Evolutionary conservation across 2,888 invertebrate genomes (phyloP).

Genomic region (Apotomis betuletana): DNA sequence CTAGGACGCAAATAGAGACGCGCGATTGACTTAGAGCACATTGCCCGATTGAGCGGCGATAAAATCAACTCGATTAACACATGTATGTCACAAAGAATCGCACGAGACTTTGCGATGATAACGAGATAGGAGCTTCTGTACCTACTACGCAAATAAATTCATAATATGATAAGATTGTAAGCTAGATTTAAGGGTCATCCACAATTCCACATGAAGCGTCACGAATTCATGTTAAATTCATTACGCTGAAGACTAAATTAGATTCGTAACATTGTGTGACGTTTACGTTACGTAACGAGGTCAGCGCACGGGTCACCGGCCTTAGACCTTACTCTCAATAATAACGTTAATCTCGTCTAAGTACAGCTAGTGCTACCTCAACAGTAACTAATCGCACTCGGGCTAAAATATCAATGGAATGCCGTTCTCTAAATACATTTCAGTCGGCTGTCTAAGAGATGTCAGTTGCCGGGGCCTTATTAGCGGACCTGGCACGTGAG

Average conservation of each 20-base stretch:
- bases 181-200: conserved; percentile 21
- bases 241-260: conserved; percentile 27
- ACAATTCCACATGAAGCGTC: conserved; percentile 19
- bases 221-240: conserved; percentile 30
- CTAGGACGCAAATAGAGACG: conserved; percentile 73
- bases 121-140: conserved; percentile 19
- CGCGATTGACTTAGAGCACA: conserved; percentile 74
- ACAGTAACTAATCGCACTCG: conserved; percentile 4
- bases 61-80: conserved; percentile 40
- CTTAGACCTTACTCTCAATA: conserved; percentile 31
- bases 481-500: conserved; percentile 37
- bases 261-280: conserved; percentile 28
- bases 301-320: conserved; percentile 36
- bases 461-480: conserved; percentile 36
- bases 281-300: conserved; percentile 35
- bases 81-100: conserved; percentile 30
- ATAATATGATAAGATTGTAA: conserved; percentile 1
- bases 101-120: conserved; percentile 27
- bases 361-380: conserved; percentile 6
- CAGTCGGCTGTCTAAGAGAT: conserved; percentile 24
- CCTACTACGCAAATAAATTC: conserved; percentile 15
- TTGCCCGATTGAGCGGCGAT: conserved; percentile 55
- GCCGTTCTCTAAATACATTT: conserved; percentile 34
- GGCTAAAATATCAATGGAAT: conserved; percentile 20
- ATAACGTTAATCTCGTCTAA: conserved; percentile 21